Conservation (phyloP, 2,888 invertebrate genomes). For the Abrostola tripartita region DNA sequence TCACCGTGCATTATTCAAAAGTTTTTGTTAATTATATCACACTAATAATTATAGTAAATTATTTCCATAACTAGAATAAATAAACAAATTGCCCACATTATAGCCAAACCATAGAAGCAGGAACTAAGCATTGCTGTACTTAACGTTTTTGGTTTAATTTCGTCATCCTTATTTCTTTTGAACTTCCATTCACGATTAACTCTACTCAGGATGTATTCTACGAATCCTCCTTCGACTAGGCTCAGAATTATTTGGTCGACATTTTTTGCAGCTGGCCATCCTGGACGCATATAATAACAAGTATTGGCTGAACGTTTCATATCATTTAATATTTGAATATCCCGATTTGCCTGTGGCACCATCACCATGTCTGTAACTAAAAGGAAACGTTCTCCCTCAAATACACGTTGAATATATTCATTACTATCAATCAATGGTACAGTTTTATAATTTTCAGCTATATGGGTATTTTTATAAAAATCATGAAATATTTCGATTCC, state of each 20-base stretch:
- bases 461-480: conserved; percentile 59
- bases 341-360: conserved; percentile 41
- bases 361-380: conserved; percentile 57
- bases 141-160: conserved; percentile 47
- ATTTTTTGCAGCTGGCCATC: conserved; percentile 68
- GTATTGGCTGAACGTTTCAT: conserved; percentile 56
- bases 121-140: conserved; percentile 60
- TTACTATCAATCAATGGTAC: conserved; percentile 50
- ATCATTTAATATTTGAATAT: conserved; percentile 64
- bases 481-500: conserved; percentile 58
- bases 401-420: conserved; percentile 55
- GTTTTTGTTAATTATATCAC: neutral
- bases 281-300: conserved; percentile 68
- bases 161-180: conserved; percentile 13
- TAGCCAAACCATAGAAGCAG: conserved; percentile 66
- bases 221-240: conserved; percentile 65
- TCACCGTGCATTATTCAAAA: conserved; percentile 4
- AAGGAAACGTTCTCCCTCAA: conserved; percentile 66
- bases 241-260: conserved; percentile 53
- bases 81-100: conserved; percentile 60
- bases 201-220: conserved; percentile 49
- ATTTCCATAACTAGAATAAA: conserved; percentile 65
- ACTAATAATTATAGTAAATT: conserved; percentile 34
- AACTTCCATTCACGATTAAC: conserved; percentile 27
- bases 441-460: conserved; percentile 54